Evolutionary conservation across 2,113 vertebrate species (phyloP), one percentile per base, ranked within the genome.

Genomic region (Megaceryle torquata): DNA sequence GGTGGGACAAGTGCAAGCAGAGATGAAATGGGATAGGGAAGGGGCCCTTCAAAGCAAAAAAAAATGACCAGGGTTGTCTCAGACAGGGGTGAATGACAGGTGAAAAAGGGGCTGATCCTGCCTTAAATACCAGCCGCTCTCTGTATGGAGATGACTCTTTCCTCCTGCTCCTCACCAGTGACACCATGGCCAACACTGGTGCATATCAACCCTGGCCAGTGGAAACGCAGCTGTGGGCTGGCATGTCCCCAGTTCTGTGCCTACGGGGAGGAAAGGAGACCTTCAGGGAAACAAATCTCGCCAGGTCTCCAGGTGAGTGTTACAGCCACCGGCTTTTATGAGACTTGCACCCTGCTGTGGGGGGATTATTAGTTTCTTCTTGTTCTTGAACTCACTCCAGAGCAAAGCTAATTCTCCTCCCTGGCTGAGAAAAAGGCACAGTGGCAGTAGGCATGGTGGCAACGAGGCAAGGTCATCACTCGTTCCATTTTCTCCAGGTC

Each of bases 331-430:
- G 8, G 19, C 18, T 81, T 67, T 68, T 43, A 53, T 56, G 57
- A 71, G 76, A 41, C 25, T 56, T 64, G 57, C 50, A 41, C 65
- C 86, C 90, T 46, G n/a, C 61, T 0, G 2, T 1, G 29, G 10
- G 15, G 21, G 37, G 64, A 68, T 88, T 90, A 78, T 39, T 59
- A 43, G 26, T 81, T 93, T 86, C 59, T 78, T 80, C 65, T 56
- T 88, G 80, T 57, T 96, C 82, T 93, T 93, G 89, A 89, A 77
- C 57, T 50, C 22, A 5, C 26, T 84, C 81, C 91, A 92, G 61
- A 80, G 13, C 0, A 3, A 88, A 89, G 61, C 6, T 79, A 77
- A 82, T 80, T 76, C 82, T 91, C 54, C n/a, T 63, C 10, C 21
- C 33, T 79, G 44, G 79, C 84, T 80, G 70, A 81, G 59, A 69